Evolutionary conservation across 2,113 vertebrate genomes (phyloP), one percentile per base, ranked within the genome.

Genomic region (Progne subis): DNA sequence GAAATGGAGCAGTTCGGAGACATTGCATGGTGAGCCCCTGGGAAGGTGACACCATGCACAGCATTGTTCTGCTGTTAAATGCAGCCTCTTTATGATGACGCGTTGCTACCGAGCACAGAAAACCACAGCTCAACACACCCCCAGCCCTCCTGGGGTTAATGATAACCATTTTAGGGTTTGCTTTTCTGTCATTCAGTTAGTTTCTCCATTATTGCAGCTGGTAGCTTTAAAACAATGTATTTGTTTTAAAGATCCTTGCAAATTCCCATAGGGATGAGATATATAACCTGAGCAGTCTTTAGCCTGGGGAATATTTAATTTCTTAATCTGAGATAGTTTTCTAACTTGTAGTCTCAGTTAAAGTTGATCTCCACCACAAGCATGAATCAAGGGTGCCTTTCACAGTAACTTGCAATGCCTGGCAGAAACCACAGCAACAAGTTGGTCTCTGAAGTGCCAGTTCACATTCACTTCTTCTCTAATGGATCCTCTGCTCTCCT

Each of bases 1-100:
- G 80, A 92, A 91, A 75, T 90, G 61, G 57, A 86, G 60, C 61
- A 65, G 46, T 94, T 84, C 92, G 82, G 86, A 82, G 80, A 68
- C 39, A 41, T 90, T 95, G 79, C 79, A 55, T n/a, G 86, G 87
- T 56, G 82, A 61, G 72, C 92, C 90, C 88, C 89, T 61, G 90
- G 92, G 88, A 96, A 94, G 76, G 82, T 75, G 94, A 90, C 80
- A 88, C 79, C 60, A 81, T 74, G 56, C 68, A 75, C 7, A 3
- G 76, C 86, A 94, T 94, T 91, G 94, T 87, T 92, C 86, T 23
- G 21, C 64, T 4, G 2, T 70, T 90, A 82, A 92, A 91, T 65
- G 29, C 50, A 26, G 7, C 2, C 41, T 90, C 37, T 86, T 74
- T 61, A 34, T 31, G 55, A 67, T 90, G 92, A 90, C 80, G 80